Percentiles rank a stretch among this genome's conserved stretches.
Conservation (phyloP, 2,888 invertebrate species). For the Drosophila leonis region DNA sequence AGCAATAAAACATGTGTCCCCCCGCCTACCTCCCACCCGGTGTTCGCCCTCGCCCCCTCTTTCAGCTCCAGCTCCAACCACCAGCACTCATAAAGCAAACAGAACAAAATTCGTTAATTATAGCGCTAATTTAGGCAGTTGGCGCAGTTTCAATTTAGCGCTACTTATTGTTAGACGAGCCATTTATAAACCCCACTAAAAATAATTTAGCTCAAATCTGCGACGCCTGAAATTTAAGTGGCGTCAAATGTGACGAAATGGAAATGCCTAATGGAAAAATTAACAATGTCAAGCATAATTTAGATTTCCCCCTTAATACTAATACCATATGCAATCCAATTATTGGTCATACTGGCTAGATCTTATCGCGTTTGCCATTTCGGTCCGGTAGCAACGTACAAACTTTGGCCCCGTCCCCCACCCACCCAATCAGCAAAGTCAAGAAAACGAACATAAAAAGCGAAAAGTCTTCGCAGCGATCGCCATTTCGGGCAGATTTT, state of each 20-base stretch:
- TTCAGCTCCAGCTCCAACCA: neutral
- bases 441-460: neutral
- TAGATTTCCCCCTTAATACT: neutral
- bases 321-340: constrained; percentile 27
- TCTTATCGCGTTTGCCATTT: constrained; percentile 31
- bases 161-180: constrained; percentile 69
- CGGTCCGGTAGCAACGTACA: constrained; percentile 31
- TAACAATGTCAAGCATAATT: neutral
- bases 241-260: constrained; percentile 25
- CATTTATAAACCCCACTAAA: constrained; percentile 73
- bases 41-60: neutral
- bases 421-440: constrained; percentile 3
- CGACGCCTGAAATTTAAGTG: constrained; percentile 26
- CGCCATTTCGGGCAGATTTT: constrained; percentile 8
- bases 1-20: constrained; percentile 57
- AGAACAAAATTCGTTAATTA: constrained; percentile 59
- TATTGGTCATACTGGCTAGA: constrained; percentile 26
- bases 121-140: constrained; percentile 68
- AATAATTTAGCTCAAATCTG: constrained; percentile 66
- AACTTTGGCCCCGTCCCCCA: constrained; percentile 8
- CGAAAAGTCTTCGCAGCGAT: constrained; percentile 27
- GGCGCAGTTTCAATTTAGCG: constrained; percentile 65
- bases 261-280: constrained; percentile 14
- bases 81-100: constrained; percentile 30
- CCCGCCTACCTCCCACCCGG: neutral